phyloP scores from a whole-genome alignment of 2,888 invertebrate species.

The Ochropleura plecta region DNA sequence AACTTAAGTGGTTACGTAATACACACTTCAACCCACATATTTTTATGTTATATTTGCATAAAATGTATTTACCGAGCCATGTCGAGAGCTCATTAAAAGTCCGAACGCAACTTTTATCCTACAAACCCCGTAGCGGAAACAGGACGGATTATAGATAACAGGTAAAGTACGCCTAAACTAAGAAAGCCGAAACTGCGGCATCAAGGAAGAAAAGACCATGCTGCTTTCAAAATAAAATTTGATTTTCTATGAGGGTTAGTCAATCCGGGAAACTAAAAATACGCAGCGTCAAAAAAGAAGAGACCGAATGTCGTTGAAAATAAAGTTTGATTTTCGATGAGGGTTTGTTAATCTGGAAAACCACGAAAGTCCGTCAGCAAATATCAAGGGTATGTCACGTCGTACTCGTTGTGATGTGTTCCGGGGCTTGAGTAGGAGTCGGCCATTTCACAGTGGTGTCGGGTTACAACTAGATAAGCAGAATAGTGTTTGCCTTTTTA shows the following conservation, averaged over 20 bases:
- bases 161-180: conserved; percentile 44
- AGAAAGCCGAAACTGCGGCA: conserved; percentile 13
- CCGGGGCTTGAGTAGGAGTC: conserved; percentile 53
- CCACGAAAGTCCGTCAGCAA: conserved; percentile 41
- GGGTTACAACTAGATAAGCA: conserved; percentile 36
- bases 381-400: conserved; percentile 51
- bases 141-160: conserved; percentile 54
- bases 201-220: conserved; percentile 20
- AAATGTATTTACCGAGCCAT: conserved; percentile 44
- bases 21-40: conserved; percentile 29
- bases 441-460: conserved; percentile 44
- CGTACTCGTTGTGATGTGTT: conserved; percentile 54
- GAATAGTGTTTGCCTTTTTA: conserved; percentile 23
- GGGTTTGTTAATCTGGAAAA: conserved; percentile 30
- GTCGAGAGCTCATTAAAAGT: conserved; percentile 64
- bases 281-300: not conserved
- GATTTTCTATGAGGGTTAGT: conserved; percentile 6
- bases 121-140: conserved; percentile 32
- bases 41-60: conserved; percentile 44
- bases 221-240: conserved; percentile 5
- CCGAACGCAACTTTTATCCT: conserved; percentile 59
- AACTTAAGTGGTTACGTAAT: conserved; percentile 32
- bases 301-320: not conserved
- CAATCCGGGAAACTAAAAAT: conserved; percentile 43
- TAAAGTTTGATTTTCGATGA: conserved; percentile 37